A percentile compares a stretch with the other conserved stretches of the same genome.
Evolutionary conservation across 2,113 vertebrate species (phyloP).

Genomic region (Hiodon alosoides): DNA sequence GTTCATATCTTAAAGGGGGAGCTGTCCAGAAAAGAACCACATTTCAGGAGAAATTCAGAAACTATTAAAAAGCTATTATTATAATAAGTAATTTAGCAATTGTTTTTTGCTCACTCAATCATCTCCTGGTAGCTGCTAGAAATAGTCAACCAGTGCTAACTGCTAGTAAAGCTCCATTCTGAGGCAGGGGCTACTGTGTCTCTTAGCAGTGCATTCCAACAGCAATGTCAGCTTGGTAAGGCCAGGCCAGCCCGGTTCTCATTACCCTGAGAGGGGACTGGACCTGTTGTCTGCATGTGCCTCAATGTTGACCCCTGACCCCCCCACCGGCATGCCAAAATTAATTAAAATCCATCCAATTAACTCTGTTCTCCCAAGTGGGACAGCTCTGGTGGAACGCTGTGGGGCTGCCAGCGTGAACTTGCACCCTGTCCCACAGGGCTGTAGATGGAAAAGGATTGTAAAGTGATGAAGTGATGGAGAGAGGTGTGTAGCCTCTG

Average conservation of each 20-base stretch:
- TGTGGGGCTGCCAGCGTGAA: slow-evolving; percentile 31
- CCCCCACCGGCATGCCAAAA: slow-evolving; percentile 30
- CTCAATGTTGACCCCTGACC: not conserved
- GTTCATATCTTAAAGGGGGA: too few species aligned
- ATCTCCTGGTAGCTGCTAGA: too few species aligned
- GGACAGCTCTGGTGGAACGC: slow-evolving; percentile 22
- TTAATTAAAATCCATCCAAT: slow-evolving; percentile 54
- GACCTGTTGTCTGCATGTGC: not conserved
- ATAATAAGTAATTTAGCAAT: too few species aligned
- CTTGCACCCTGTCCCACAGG: slow-evolving; percentile 16
- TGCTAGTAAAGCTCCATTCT: too few species aligned
- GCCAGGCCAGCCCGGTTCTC: slow-evolving; percentile 24
- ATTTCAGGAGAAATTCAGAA: too few species aligned
- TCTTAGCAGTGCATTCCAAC: not conserved
- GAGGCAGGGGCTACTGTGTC: not conserved
- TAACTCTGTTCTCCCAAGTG: slow-evolving; percentile 36
- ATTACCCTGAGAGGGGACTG: slow-evolving; percentile 15
- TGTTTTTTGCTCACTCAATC: too few species aligned
- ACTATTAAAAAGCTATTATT: too few species aligned
- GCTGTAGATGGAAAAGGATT: slow-evolving; percentile 11
- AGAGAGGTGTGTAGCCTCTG: slow-evolving; percentile 21
- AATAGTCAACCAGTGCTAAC: too few species aligned
- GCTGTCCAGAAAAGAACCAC: not conserved
- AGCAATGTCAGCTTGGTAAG: not conserved
- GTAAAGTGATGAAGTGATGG: slow-evolving; percentile 31